These are phyloP conservation scores for Epistrophe eligans DNA, from an alignment of 2,888 invertebrate genomes.

Conservation along the genomic window DNA sequence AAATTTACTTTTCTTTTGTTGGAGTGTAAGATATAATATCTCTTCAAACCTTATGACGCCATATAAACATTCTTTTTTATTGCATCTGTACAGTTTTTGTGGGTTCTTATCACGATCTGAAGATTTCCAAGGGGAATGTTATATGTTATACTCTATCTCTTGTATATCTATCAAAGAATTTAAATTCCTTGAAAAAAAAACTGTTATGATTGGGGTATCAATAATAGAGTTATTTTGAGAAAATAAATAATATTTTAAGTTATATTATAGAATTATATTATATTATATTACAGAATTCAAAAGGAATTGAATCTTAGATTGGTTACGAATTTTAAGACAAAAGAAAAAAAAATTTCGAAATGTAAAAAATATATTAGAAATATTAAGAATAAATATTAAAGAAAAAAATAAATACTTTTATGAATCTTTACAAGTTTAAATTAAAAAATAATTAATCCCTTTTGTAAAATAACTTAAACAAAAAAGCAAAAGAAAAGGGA, in stretches of 20 bases:
- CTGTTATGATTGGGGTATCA: background rate
- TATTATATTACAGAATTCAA: background rate
- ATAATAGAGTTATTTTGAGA: background rate
- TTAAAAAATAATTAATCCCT: no score
- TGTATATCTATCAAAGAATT: background rate
- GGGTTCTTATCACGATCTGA: slow-evolving; percentile 27
- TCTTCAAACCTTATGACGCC: slow-evolving; percentile 14
- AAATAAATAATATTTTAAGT: background rate
- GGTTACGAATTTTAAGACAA: background rate
- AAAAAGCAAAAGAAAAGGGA: no score
- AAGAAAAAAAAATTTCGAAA: no score
- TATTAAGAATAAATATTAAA: no score
- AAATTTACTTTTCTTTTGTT: background rate
- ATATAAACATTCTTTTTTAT: slow-evolving; percentile 14
- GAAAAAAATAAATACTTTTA: no score
- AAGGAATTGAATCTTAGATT: background rate
- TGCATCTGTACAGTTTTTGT: slow-evolving; percentile 16
- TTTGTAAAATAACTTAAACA: no score
- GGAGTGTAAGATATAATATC: background rate
- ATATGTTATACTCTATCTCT: background rate
- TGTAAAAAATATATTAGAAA: no score
- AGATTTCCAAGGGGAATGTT: slow-evolving; percentile 4
- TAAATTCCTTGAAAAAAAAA: background rate
- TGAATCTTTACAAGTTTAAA: no score
- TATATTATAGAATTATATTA: no score